A percentile compares a stretch with the other conserved stretches of the same genome.
phyloP scores from a whole-genome alignment of 2,888 invertebrate species.

The Phania funesta region DNA sequence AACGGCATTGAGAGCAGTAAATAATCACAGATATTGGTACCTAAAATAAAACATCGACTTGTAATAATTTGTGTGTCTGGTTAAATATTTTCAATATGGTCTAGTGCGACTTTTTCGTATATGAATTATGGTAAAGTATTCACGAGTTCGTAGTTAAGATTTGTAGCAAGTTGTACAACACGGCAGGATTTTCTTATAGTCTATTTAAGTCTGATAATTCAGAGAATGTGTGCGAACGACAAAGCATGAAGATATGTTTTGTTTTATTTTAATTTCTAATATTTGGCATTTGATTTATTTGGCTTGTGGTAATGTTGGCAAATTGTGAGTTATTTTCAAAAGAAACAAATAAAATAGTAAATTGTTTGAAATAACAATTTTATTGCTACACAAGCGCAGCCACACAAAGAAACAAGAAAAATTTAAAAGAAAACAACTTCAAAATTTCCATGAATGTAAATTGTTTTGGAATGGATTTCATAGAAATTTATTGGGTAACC shows the following conservation, averaged over 20 bases:
- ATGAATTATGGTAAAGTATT: conserved; percentile 43
- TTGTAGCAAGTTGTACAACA: conserved; percentile 33
- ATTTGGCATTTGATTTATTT: conserved; percentile 37
- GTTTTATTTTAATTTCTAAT: conserved; percentile 13
- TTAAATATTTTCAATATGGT: background rate
- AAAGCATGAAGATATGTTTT: conserved; percentile 19
- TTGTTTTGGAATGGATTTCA: background rate
- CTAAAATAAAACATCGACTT: conserved; percentile 3
- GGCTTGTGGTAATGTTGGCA: conserved; percentile 36
- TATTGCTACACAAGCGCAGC: conserved; percentile 1
- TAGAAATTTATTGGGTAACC: conserved; percentile 5
- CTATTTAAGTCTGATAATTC: background rate
- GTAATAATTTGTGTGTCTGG: conserved; percentile 1
- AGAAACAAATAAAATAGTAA: background rate
- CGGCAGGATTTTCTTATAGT: background rate
- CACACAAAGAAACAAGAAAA: background rate
- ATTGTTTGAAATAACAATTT: conserved; percentile 40
- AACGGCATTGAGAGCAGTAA: conserved; percentile 35
- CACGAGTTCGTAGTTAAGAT: conserved; percentile 26
- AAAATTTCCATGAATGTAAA: conserved; percentile 12
- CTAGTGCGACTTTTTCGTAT: background rate
- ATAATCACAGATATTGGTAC: conserved; percentile 36
- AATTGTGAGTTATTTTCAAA: conserved; percentile 42
- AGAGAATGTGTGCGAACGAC: conserved; percentile 2
- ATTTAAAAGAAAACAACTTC: background rate